Percentiles rank a stretch among this genome's conserved stretches.
phyloP scores from a whole-genome alignment of 2,888 invertebrate genomes.

The Physocephala rufipes region DNA sequence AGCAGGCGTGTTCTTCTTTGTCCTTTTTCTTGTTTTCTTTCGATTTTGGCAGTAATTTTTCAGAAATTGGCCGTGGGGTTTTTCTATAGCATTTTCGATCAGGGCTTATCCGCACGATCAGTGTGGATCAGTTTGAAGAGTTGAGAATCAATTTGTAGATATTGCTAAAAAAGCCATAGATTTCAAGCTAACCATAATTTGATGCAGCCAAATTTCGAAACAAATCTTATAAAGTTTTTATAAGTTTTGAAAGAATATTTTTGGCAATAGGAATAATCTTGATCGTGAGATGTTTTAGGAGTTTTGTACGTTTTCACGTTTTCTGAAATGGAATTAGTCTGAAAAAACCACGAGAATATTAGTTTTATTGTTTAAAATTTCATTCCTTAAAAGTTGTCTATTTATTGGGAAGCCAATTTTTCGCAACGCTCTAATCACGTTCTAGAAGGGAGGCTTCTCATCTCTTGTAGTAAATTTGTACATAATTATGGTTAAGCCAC shows the following conservation, averaged over 20 bases:
- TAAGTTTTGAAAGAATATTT: not conserved
- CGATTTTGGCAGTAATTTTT: slow-evolving; percentile 28
- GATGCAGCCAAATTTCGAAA: not conserved
- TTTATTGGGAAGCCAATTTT: too few relatives aligned
- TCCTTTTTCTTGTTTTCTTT: not conserved
- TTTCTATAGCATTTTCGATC: slow-evolving; percentile 13
- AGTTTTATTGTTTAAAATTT: too few relatives aligned
- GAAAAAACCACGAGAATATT: too few relatives aligned
- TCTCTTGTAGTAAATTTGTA: too few relatives aligned
- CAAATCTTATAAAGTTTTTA: not conserved
- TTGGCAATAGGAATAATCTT: not conserved
- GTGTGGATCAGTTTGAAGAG: slow-evolving; percentile 19
- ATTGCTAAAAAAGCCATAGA: slow-evolving; percentile 21
- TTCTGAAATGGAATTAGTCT: too few relatives aligned
- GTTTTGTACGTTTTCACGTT: too few relatives aligned
- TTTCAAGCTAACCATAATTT: slow-evolving; percentile 11
- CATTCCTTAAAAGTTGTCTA: too few relatives aligned
- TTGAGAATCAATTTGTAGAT: too few relatives aligned
- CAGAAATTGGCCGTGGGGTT: slow-evolving; percentile 29
- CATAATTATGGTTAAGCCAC: not conserved
- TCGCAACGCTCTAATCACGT: too few relatives aligned
- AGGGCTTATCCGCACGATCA: slow-evolving; percentile 35
- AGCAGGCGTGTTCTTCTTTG: slow-evolving; percentile 25
- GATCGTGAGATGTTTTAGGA: too few relatives aligned
- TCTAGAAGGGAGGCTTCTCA: too few relatives aligned